Evolutionary conservation across 92 coral and sea anemone genomes (phyloP), one percentile per base, ranked within the genome.

Genomic region (Porites rus): DNA sequence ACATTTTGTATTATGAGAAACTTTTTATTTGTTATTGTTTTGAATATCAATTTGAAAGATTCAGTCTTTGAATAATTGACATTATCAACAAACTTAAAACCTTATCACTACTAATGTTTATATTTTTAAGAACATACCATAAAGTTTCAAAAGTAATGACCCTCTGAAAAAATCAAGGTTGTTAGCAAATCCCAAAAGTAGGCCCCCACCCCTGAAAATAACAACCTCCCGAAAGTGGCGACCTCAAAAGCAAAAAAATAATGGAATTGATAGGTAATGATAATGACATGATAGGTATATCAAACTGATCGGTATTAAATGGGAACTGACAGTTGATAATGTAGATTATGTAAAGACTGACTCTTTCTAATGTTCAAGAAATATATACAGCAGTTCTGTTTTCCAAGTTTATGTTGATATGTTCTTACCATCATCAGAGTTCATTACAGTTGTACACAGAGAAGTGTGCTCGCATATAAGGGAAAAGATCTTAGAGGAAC

Each of bases 401-500:
- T 18, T 19, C 31, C 18, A 12, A 67, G 72, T 67, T 67, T 68
- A 20, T 68, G 38, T 7, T 68, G 73, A 68, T 68, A 31, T 31
- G 73, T 68, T 68, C 73, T 68, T 31, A 68, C 28, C 73, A 20
- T 22, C 73, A 68, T 68, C 51, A 68, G 73, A 21, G 73, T 68
- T 68, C 72, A 68, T 68, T 68, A 20, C 72, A 68, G 72, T 22
- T 68, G 43, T 68, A 68, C 72, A 68, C 72, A 68, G 21, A 68
- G 6, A 18, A 73, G 46, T 73, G 77, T 73, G 77, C 77, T 73
- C 60, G 51, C n/a, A 73, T n/a, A 87, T 87, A 43, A 87, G 74
- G 21, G 81, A 68, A 65, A 91, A 91, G 75, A 91, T 83, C 28
- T 87, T 51, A 64, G 93, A 91, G 64, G 92, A 91, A 65, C 89